These are phyloP conservation scores for human (Homo sapiens) DNA, from an alignment of 2,113 vertebrate genomes.

Conservation along the genomic window GRCh38 chr3:159807501-159808000, in stretches of 20 bases:
- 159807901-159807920: background rate
- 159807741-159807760: background rate
- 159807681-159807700: background rate
- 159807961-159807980: background rate
- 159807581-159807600: background rate
- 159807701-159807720: conserved; percentile 45
- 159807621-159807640: conserved; percentile 37
- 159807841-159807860: background rate
- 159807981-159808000: background rate
- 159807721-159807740: background rate
- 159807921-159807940: background rate
- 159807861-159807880: background rate
- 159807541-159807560: background rate
- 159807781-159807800: background rate
- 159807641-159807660: conserved; percentile 58
- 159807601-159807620: background rate
- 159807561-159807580: background rate
- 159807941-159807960: background rate
- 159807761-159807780: no score
- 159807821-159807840: background rate
- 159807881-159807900: background rate
- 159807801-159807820: rapidly evolving
- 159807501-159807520: background rate
- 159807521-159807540: background rate
- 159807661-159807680: background rate